phyloP scores from a whole-genome alignment of 1,140 invertebrate species.

The Drosophila eugracilis region DNA sequence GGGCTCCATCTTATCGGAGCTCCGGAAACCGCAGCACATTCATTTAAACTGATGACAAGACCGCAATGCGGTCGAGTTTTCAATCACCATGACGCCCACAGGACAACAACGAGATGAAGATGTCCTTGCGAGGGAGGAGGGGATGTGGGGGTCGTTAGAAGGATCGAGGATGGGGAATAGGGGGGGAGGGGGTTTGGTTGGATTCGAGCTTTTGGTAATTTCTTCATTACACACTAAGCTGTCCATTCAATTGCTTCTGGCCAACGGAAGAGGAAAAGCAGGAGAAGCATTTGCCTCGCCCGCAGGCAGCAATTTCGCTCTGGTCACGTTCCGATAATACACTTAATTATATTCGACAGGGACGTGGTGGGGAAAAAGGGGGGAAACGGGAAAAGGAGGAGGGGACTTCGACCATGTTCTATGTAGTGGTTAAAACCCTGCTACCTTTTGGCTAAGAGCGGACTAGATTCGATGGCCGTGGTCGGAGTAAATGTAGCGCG shows the following conservation, averaged over 20 bases:
- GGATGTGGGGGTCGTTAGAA: not conserved
- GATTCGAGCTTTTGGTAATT: slow-evolving; percentile 67
- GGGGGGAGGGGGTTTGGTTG: not conserved
- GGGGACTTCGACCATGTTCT: not conserved
- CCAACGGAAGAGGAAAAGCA: not conserved
- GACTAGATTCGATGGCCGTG: slow-evolving; percentile 68
- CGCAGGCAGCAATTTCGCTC: slow-evolving; percentile 69
- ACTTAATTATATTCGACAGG: slow-evolving; percentile 70
- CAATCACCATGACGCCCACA: slow-evolving; percentile 75
- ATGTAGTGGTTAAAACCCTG: too few relatives aligned
- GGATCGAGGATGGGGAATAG: not conserved
- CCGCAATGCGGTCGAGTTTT: slow-evolving; percentile 80
- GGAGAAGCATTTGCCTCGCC: slow-evolving; percentile 25
- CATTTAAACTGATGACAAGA: slow-evolving; percentile 79
- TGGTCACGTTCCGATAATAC: slow-evolving; percentile 78
- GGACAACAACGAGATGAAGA: slow-evolving; percentile 43
- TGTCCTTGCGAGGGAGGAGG: not conserved
- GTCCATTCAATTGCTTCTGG: slow-evolving; percentile 62
- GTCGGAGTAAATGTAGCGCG: slow-evolving; percentile 79
- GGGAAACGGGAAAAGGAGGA: not conserved
- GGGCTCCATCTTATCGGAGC: slow-evolving; percentile 65
- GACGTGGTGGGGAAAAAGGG: not conserved
- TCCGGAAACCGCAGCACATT: slow-evolving; percentile 67
- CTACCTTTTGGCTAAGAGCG: slow-evolving; percentile 51
- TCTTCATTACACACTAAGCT: slow-evolving; percentile 81